Evolutionary conservation across 2,888 invertebrate species (phyloP), one percentile per base, ranked within the genome.

Genomic region (Tethea ocularis): DNA sequence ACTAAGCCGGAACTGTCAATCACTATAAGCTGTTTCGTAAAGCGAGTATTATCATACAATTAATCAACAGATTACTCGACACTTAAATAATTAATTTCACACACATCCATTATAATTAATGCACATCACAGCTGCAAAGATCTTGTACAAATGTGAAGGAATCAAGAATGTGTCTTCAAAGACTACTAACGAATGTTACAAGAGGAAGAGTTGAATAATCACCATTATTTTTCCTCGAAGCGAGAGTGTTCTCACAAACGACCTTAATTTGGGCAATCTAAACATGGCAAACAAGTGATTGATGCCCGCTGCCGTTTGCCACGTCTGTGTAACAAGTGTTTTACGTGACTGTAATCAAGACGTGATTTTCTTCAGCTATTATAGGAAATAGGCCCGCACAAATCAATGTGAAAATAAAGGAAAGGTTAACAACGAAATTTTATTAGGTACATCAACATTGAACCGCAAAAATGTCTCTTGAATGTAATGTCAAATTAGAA

Each of bases 221-320:
- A 75, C 78, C 80, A 82, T 87, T 85, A 87, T 89, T 85, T 85
- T 87, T 86, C 86, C 75, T 70, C 74, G 70, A 74, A 77, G 78
- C 80, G 75, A 75, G 67, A 70, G 74, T 71, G 75, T 74, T 80
- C 77, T 76, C 77, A 74, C 78, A 79, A 75, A 82, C 77, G 74
- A 75, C 83, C 82, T 80, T 88, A 86, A 88, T 89, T 89, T 84
- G 80, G 78, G 78, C 83, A 88, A 88, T 89, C 85, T 84, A 87
- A 88, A 87, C 87, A 88, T 83, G 69, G 83, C 81, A 72, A 74
- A 71, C 78, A 71, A 71, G 78, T 86, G 84, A 86, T 86, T 79
- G 82, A 85, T 84, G 83, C 62, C 69, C 57, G 59, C 52, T 71
- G 74, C 78, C 84, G 77, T 77, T 77, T 74, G 71, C 71, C 70